Evolutionary conservation across 2,888 invertebrate species (phyloP).

Genomic region (Ecdyonurus torrentis): DNA sequence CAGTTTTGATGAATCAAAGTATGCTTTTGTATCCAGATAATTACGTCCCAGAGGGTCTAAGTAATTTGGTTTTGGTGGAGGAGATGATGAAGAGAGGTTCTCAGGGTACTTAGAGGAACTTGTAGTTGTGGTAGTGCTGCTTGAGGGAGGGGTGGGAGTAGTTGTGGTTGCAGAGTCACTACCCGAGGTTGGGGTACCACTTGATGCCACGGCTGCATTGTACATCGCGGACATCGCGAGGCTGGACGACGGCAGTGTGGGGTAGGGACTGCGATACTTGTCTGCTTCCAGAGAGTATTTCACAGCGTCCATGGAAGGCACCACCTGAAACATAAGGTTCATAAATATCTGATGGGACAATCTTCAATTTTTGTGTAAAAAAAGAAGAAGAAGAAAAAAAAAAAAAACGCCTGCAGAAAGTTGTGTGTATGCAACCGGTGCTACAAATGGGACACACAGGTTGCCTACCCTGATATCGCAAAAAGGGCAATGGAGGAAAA

Average conservation of each 20-base stretch:
- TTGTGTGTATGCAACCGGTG: not conserved
- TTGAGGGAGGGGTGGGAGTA: not conserved
- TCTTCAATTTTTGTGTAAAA: not conserved
- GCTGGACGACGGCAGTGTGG: not conserved
- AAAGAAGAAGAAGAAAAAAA: not conserved
- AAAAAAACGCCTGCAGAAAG: too few relatives aligned
- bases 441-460: not conserved
- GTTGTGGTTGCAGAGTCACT: not conserved
- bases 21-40: not conserved
- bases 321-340: too few relatives aligned
- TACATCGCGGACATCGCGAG: not conserved
- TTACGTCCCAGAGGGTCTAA: not conserved
- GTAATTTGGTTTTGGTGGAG: not conserved
- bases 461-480: not conserved
- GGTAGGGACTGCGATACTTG: constrained; percentile 1
- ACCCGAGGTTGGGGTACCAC: not conserved
- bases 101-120: not conserved
- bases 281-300: not conserved
- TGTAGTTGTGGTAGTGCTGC: not conserved
- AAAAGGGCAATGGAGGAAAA: not conserved
- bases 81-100: not conserved
- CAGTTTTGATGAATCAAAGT: constrained; percentile 1
- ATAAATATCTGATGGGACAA: too few relatives aligned
- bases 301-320: not conserved
- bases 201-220: not conserved